Evolutionary conservation across 2,113 vertebrate species (phyloP).

Genomic region (Todiramphus saurophagus): DNA sequence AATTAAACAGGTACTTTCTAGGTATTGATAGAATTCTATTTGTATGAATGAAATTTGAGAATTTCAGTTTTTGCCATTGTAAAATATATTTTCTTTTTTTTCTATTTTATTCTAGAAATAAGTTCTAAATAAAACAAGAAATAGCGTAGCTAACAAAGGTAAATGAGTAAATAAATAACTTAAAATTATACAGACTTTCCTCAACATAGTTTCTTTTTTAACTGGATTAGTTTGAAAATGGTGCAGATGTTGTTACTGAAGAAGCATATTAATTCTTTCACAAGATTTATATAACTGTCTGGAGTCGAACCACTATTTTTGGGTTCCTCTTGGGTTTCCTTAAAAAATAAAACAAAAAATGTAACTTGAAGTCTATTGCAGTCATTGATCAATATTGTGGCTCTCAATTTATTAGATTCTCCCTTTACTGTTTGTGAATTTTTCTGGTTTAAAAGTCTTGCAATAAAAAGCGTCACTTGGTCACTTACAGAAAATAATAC

Average conservation of each 20-base stretch:
- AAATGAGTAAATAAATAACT: not conserved
- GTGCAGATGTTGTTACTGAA: not conserved
- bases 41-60: not conserved
- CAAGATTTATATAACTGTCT: not conserved
- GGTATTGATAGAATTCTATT: not conserved
- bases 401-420: not conserved
- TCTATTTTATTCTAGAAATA: not conserved
- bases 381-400: not conserved
- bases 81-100: constrained; percentile 9
- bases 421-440: not conserved
- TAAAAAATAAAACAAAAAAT: not conserved
- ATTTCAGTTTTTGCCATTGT: not conserved
- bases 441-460: not conserved
- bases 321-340: not conserved
- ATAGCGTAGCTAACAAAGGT: not conserved
- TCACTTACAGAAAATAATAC: constrained; percentile 41
- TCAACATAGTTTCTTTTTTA: not conserved
- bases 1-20: not conserved
- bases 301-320: not conserved
- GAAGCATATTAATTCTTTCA: not conserved
- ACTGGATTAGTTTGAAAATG: not conserved
- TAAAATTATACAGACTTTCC: not conserved
- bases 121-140: not conserved
- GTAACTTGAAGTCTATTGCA: not conserved
- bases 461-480: not conserved